phyloP scores from a whole-genome alignment of 1,140 invertebrate genomes.

The Brachionus plicatilis region DNA sequence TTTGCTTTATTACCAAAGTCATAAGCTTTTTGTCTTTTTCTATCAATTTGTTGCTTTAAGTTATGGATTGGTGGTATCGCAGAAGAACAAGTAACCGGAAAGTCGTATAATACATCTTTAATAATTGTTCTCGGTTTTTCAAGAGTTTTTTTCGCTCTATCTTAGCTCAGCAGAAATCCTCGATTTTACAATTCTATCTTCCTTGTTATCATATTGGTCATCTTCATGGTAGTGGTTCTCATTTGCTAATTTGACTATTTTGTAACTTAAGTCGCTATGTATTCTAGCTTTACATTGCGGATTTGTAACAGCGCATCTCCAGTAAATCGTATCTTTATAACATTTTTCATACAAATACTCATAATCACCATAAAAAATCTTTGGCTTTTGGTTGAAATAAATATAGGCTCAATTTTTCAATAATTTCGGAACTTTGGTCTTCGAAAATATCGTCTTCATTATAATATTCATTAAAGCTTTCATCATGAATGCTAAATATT shows the following conservation, averaged over 20 bases:
- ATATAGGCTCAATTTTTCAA: not conserved
- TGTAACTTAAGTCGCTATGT: too few species aligned
- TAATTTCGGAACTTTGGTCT: not conserved
- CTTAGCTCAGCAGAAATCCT: not conserved
- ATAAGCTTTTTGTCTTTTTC: not conserved
- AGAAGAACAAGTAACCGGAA: not conserved
- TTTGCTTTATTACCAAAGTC: not conserved
- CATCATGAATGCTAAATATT: not conserved
- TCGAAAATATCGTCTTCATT: not conserved
- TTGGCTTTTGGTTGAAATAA: conserved; percentile 17
- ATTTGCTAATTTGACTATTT: not conserved
- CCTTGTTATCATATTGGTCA: not conserved
- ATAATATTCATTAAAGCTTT: not conserved
- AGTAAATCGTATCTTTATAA: not conserved
- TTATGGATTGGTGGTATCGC: not conserved
- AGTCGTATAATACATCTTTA: not conserved
- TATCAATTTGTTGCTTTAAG: too few species aligned
- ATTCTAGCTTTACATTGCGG: not conserved
- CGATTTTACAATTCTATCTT: not conserved
- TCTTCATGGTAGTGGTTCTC: not conserved
- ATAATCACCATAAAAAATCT: not conserved
- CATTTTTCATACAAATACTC: not conserved
- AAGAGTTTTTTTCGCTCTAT: not conserved
- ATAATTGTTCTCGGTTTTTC: conserved; percentile 7
- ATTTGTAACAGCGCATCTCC: not conserved